phyloP scores from a whole-genome alignment of 2,888 invertebrate genomes.

The Eupithecia abbreviata region DNA sequence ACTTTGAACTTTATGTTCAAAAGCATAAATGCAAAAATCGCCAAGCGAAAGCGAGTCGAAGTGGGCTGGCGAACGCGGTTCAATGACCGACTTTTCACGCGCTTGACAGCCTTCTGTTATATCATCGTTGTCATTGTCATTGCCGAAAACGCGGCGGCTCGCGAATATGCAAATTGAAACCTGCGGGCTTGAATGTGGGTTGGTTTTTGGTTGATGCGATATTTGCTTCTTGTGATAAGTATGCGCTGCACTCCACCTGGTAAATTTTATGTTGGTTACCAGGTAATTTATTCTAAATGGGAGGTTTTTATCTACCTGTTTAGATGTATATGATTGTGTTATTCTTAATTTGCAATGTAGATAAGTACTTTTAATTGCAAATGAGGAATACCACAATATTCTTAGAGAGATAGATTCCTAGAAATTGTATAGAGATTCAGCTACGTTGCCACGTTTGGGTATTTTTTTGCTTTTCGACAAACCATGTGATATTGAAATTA shows the following conservation, averaged over 20 bases:
- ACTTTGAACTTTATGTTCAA: conserved; percentile 68
- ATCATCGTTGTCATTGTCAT: conserved; percentile 84
- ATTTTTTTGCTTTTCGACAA: not conserved
- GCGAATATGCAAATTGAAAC: conserved; percentile 66
- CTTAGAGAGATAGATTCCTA: not conserved
- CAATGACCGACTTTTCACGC: conserved; percentile 84
- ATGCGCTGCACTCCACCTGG: conserved; percentile 41
- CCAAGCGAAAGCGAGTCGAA: conserved; percentile 71
- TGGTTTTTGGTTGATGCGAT: conserved; percentile 60
- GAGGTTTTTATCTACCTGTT: not conserved
- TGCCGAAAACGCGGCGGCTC: conserved; percentile 74
- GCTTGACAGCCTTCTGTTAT: conserved; percentile 84
- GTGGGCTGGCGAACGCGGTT: conserved; percentile 72
- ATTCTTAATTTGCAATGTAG: not conserved
- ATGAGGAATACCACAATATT: not conserved
- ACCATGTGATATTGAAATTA: not conserved
- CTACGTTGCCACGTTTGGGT: not conserved
- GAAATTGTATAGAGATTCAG: not conserved
- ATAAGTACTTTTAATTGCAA: not conserved
- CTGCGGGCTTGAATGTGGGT: conserved; percentile 59
- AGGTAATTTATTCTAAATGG: conserved; percentile 15
- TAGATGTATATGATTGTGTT: not conserved
- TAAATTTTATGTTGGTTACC: conserved; percentile 18
- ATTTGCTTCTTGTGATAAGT: conserved; percentile 48
- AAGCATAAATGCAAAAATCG: conserved; percentile 71